These are phyloP conservation scores for Enteromius thamalakanensis DNA, from an alignment of 2,797 vertebrate genomes.

Conservation along the genomic window DNA sequence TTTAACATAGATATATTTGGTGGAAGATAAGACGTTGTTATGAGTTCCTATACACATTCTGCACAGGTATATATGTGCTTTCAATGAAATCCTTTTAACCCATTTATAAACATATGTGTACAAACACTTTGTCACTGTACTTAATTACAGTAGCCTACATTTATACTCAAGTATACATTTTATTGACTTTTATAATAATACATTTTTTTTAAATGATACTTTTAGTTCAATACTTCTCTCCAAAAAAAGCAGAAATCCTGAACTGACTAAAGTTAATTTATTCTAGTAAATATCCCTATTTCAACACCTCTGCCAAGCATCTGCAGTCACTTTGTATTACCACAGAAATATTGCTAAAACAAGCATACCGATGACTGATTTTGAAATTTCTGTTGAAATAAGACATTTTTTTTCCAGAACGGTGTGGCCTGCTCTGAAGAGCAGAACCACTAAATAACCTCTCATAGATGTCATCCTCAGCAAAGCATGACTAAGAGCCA, in stretches of 20 bases:
- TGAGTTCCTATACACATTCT: neutral
- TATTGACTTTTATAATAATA: neutral
- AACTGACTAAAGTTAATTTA: neutral
- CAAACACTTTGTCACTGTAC: neutral
- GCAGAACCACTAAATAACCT: slow-evolving; percentile 22
- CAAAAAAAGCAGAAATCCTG: neutral
- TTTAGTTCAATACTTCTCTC: neutral
- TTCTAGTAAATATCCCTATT: neutral
- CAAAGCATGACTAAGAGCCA: slow-evolving; percentile 62
- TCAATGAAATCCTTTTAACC: neutral
- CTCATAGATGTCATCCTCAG: slow-evolving; percentile 40
- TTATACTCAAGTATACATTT: neutral
- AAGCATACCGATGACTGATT: neutral
- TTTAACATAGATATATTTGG: slow-evolving; percentile 49
- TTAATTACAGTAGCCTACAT: neutral
- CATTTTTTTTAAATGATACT: neutral
- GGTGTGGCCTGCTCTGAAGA: neutral
- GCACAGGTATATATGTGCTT: neutral
- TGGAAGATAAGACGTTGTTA: slow-evolving; percentile 20
- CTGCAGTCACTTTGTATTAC: neutral
- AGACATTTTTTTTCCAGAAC: slow-evolving; percentile 2
- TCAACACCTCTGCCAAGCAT: neutral
- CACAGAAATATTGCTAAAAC: slow-evolving; percentile 13
- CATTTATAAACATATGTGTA: neutral
- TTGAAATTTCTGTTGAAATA: neutral